Conservation (phyloP, 2,888 invertebrate genomes). For the Drosophila koepferae region DNA sequence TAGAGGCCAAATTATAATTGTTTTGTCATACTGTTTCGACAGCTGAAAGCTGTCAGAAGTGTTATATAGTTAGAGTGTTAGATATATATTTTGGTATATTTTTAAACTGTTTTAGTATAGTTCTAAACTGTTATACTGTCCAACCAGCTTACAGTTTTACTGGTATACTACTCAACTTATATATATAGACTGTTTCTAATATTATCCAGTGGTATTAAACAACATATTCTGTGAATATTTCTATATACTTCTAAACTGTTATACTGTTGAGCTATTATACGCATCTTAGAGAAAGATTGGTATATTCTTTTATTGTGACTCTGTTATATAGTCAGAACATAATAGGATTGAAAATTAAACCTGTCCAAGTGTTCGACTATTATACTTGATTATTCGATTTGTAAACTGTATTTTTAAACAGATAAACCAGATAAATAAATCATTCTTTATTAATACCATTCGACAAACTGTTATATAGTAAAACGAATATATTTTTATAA, state of each 20-base stretch:
- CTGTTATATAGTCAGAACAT: background rate
- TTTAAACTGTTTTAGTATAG: no score
- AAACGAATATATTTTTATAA: background rate
- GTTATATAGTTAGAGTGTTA: background rate
- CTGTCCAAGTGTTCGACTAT: background rate
- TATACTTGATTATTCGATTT: no score
- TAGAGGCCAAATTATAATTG: background rate
- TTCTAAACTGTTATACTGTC: background rate
- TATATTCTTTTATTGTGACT: background rate
- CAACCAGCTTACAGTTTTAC: no score
- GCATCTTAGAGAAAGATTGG: background rate
- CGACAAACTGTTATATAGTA: background rate
- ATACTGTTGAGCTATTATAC: background rate
- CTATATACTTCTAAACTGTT: no score
- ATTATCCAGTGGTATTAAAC: no score
- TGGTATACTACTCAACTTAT: background rate
- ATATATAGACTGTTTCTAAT: background rate
- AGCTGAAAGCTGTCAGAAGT: background rate
- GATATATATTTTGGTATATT: no score
- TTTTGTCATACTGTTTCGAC: background rate
- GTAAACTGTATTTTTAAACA: background rate
- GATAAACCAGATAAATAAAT: background rate
- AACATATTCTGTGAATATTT: no score
- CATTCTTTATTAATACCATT: background rate
- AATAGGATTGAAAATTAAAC: background rate